phyloP scores from a whole-genome alignment of 2,113 vertebrate species.

The Antigone vipio region DNA sequence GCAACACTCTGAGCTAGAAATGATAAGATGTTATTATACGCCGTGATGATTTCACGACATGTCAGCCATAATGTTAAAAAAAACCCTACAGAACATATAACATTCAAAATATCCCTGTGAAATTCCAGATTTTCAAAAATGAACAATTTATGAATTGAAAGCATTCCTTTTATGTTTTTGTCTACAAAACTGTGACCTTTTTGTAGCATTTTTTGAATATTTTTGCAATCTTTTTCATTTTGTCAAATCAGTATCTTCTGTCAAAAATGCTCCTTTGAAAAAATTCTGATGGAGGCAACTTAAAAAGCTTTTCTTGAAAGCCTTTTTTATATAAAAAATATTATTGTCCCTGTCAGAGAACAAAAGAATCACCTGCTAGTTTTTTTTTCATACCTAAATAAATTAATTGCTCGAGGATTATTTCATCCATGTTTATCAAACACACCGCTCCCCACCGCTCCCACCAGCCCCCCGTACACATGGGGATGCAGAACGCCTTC shows the following conservation, averaged over 20 bases:
- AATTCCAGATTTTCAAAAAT: neutral
- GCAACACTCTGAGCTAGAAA: conserved; percentile 48
- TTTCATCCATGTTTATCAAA: neutral
- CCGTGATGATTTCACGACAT: neutral
- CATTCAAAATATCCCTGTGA: neutral
- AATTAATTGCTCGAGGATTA: neutral
- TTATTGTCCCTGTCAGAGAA: neutral
- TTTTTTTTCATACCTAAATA: neutral
- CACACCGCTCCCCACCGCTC: neutral
- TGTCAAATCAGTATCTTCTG: neutral
- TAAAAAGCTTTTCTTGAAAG: neutral
- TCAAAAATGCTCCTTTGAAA: neutral
- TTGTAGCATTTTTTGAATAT: neutral
- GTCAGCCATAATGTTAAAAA: neutral
- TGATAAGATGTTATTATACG: conserved; percentile 25
- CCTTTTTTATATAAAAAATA: neutral
- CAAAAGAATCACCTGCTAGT: neutral
- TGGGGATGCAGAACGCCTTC: neutral
- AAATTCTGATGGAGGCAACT: neutral
- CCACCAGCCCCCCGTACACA: fast-evolving
- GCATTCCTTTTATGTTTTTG: neutral
- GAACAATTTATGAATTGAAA: neutral
- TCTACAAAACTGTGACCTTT: neutral
- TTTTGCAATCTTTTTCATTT: neutral
- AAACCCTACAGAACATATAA: neutral